Conservation (phyloP, 2,113 vertebrate species). For the Myiozetetes cayanensis region DNA sequence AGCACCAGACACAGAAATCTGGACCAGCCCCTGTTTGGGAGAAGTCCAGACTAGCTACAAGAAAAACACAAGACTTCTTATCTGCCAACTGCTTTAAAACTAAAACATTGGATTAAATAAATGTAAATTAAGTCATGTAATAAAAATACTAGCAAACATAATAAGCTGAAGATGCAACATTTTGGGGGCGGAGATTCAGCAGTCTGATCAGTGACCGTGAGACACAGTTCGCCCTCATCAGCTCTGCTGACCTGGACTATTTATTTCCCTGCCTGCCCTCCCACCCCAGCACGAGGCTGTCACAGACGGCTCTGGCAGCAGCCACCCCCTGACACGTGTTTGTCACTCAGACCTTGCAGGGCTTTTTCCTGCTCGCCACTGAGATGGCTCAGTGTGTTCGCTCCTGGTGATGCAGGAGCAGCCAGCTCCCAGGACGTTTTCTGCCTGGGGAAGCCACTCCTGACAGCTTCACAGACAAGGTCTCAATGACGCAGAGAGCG, state of each 20-base stretch:
- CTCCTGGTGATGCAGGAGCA: background rate
- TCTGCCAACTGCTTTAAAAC: background rate
- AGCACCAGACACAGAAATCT: background rate
- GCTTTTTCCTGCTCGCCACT: background rate
- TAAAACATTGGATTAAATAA: background rate
- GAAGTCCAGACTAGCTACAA: background rate
- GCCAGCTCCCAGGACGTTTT: background rate
- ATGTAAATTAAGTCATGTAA: background rate
- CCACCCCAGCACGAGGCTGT: background rate
- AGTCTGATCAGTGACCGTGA: background rate
- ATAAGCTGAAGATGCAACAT: background rate
- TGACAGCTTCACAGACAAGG: background rate
- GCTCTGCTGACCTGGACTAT: background rate
- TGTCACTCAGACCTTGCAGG: background rate
- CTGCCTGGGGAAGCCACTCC: background rate
- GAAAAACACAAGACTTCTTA: background rate
- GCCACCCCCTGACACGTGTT: fast-evolving
- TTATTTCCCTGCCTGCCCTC: background rate
- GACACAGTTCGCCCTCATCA: background rate
- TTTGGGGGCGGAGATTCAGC: background rate
- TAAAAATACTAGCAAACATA: background rate
- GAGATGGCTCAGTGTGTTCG: background rate
- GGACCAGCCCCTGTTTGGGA: background rate
- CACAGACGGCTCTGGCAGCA: background rate
- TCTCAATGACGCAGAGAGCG: background rate